Percentiles rank a stretch among this genome's conserved stretches.
Evolutionary conservation across 2,113 vertebrate genomes (phyloP).

Genomic region (Pelobates fuscus): DNA sequence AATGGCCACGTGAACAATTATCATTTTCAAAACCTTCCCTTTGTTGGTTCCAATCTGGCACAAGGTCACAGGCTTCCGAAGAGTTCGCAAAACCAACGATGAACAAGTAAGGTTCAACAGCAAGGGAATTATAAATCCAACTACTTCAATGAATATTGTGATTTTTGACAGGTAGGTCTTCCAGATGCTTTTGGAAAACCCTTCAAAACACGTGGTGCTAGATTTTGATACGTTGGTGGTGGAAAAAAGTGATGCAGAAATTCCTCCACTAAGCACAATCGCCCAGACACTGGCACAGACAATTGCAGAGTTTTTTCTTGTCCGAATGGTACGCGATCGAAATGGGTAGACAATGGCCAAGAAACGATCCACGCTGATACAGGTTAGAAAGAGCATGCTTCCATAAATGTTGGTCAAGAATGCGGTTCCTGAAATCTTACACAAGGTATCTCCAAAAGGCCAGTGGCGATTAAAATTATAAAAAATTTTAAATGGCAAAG

Average conservation of each 20-base stretch:
- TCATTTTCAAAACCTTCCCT: slow-evolving; percentile 91
- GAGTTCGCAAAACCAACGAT: slow-evolving; percentile 89
- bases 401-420: slow-evolving; percentile 98
- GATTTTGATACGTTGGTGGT: slow-evolving; percentile 86
- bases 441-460: slow-evolving; percentile 94
- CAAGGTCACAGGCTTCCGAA: slow-evolving; percentile 83
- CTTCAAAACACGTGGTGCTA: slow-evolving; percentile 92
- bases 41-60: slow-evolving; percentile 94
- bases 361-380: slow-evolving; percentile 95
- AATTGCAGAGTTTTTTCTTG: slow-evolving; percentile 83
- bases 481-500: slow-evolving; percentile 94
- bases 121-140: slow-evolving; percentile 91
- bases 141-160: slow-evolving; percentile 97
- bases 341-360: slow-evolving; percentile 95
- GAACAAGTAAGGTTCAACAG: slow-evolving; percentile 91
- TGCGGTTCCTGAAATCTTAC: slow-evolving; percentile 93
- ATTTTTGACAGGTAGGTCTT: slow-evolving; percentile 96
- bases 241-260: slow-evolving; percentile 93
- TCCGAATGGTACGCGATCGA: slow-evolving; percentile 86
- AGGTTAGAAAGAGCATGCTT: slow-evolving; percentile 97
- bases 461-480: slow-evolving; percentile 95
- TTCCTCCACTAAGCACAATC: slow-evolving; percentile 90
- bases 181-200: slow-evolving; percentile 95
- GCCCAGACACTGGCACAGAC: slow-evolving; percentile 92
- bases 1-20: slow-evolving; percentile 90